Evolutionary conservation across 2,797 vertebrate genomes (phyloP), one percentile per base, ranked within the genome.

Genomic region (Anomalospiza imberbis): DNA sequence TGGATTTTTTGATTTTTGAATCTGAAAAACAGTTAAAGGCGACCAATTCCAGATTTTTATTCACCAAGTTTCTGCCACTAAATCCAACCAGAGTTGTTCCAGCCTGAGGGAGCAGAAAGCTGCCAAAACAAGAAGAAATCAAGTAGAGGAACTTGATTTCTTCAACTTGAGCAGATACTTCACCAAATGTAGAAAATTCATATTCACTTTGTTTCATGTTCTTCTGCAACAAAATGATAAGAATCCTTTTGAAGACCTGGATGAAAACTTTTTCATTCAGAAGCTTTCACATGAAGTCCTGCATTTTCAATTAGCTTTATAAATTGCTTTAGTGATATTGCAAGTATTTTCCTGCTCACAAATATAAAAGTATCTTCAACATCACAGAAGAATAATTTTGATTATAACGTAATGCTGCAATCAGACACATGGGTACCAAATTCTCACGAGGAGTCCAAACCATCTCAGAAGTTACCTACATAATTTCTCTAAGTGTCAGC

Each of bases 111-210:
- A 90, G 85, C 24, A 79, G 53, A 91, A 87, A 85, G 45, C 48
- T 87, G 48, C 48, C 55, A 86, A 90, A 95, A 86, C 84, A 87
- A 88, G 62, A 95, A 95, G 89, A 94, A 93, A 96, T 92, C 86
- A 95, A 95, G 75, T 40, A 71, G 3, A 53, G 12, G 34, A 77
- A 89, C 95, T 84, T 80, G 73, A 85, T 88, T 92, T 81, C 79
- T 96, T 95, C 80, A 81, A 81, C 74, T 75, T 73, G 71, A 95
- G 38, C 60, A 87, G 75, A 91, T 89, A 95, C 81, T 95, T 95
- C 86, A 94, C 84, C 91, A 94, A 92, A 54, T 54, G 88, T 8
- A 95, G 86, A 89, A 91, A 94, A 95, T 85, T 60, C 83, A 70
- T 40, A 87, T 84, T 91, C 80, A 82, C 53, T 95, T 91, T 85